Base-by-base conservation (phyloP, 2,797 vertebrate genomes). In the Crenuchus spilurus region DNA sequence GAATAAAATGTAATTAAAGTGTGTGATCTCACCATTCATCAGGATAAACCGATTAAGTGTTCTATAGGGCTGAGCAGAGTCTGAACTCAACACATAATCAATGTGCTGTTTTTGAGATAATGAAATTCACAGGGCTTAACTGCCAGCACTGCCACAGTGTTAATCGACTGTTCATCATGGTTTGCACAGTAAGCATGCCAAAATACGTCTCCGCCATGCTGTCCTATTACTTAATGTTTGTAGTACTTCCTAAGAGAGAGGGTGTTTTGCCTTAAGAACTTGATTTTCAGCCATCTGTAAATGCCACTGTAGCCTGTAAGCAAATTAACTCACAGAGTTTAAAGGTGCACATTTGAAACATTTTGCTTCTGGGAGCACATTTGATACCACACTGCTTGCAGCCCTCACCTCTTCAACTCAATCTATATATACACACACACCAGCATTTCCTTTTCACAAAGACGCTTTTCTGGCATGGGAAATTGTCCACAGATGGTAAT, bases 401-500 rank as follows among this genome's bases (percentile, higher is more conserved):
- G 5, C 44, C 31, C 42, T 14, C 14, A 39, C 4, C 22, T 14
- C 10, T n/a, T 22, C 9, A 37, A 42, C 30, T 46, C 18, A 46
- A 63, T 39, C 31, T 30, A 37, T 18, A 18, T 35, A 72, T 51
- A 18, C 10, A 28, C 39, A 62, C n/a, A 74, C 48, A 65, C 30
- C 33, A 51, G 33, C 22, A 41, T 35, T 67, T 28, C 18, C 24
- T 28, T 28, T 37, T 42, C 48, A 13, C 10, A n/a, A n/a, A n/a
- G n/a, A n/a, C n/a, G n/a, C n/a, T 62, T 70, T 67, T 70, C 61
- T 72, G 52, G 64, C 62, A 70, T 63, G 60, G 57, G 42, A 69
- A 30, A 72, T 48, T 66, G 51, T 20, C 57, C 55, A 62, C 76
- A 76, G 71, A 72, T 74, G 72, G 68, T 49, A 51, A 74, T 70